Conservation (phyloP, 2,797 vertebrate genomes). For the Pipistrellus nathusii region DNA sequence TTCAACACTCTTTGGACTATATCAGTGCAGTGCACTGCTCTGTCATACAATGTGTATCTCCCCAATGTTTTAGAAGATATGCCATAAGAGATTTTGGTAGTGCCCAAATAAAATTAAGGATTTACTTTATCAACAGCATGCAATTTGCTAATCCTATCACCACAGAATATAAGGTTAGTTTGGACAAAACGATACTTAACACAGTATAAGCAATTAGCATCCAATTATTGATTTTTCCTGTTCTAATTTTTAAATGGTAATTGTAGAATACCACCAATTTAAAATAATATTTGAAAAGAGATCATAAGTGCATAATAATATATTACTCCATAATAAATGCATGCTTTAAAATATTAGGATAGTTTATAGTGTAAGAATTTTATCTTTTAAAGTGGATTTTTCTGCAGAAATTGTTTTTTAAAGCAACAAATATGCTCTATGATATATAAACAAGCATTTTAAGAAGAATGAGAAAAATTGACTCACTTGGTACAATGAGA, state of each 20-base stretch:
- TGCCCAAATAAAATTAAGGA: not conserved
- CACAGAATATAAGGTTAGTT: not conserved
- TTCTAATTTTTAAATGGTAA: conserved; percentile 20
- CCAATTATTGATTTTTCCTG: not conserved
- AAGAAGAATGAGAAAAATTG: not conserved
- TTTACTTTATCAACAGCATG: not conserved
- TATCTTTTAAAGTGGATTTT: not conserved
- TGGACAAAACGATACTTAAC: not conserved
- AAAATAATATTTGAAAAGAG: not conserved
- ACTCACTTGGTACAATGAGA: not conserved
- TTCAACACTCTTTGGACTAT: not conserved
- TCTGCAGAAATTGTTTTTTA: not conserved
- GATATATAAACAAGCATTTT: not conserved
- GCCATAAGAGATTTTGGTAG: not conserved
- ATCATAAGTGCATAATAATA: not conserved
- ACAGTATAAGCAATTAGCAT: not conserved
- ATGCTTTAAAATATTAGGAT: not conserved
- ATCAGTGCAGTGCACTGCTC: not conserved
- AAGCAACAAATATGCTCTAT: not conserved
- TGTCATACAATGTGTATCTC: not conserved
- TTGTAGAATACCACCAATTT: not conserved
- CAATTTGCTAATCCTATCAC: not conserved
- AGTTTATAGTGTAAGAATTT: not conserved
- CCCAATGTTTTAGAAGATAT: not conserved
- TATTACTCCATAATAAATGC: not conserved